Evolutionary conservation across 2,888 invertebrate species (phyloP).

Genomic region (Lamellibrachia columna): DNA sequence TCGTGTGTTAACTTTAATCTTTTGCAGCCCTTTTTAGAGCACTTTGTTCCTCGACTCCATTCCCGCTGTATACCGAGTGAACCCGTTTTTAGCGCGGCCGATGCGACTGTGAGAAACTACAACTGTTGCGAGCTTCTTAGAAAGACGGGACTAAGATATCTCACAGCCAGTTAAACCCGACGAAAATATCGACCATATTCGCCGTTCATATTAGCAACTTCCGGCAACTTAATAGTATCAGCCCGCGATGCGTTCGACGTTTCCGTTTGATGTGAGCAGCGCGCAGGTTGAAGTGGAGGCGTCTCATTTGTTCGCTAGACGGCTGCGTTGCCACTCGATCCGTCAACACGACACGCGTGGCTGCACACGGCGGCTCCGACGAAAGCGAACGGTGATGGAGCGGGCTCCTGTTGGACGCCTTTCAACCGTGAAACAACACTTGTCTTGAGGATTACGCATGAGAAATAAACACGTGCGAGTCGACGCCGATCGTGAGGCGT

Average conservation of each 20-base stretch:
- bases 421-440: slow-evolving; percentile 5
- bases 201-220: background rate
- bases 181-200: slow-evolving; percentile 16
- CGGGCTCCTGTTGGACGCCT: background rate
- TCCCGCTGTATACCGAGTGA: background rate
- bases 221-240: slow-evolving; percentile 16
- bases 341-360: background rate
- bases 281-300: background rate
- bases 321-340: slow-evolving; percentile 3
- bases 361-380: background rate
- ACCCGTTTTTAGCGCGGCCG: background rate
- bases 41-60: background rate
- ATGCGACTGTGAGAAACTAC: background rate
- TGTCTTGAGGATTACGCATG: slow-evolving; percentile 9
- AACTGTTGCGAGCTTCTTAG: background rate
- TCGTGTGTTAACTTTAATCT: background rate
- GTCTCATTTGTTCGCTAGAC: slow-evolving; percentile 9
- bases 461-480: slow-evolving; percentile 6
- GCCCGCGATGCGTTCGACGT: background rate
- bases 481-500: background rate
- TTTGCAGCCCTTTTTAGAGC: background rate
- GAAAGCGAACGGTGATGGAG: background rate
- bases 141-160: slow-evolving; percentile 10
- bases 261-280: background rate
- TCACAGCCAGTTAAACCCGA: slow-evolving; percentile 16